Conservation (phyloP, 1,140 invertebrate genomes). For the Ceratina australensis region DNA sequence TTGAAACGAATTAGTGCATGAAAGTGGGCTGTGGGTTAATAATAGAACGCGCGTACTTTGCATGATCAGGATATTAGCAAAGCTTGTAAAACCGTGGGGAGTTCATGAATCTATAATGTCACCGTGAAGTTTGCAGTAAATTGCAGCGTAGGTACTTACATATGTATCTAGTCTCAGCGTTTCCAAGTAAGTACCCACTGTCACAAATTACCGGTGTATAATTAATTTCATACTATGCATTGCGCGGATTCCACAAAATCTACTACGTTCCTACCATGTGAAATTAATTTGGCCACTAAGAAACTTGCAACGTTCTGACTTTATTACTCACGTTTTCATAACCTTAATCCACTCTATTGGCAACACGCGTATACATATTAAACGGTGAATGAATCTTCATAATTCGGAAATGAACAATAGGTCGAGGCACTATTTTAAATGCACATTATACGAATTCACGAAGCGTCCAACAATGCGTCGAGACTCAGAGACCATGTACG, state of each 20-base stretch:
- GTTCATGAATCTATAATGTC: constrained; percentile 53
- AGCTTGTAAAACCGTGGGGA: constrained; percentile 41
- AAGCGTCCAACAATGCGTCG: neutral
- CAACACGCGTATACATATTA: no score
- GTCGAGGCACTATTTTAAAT: no score
- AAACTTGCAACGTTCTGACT: neutral
- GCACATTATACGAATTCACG: no score
- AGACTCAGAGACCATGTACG: neutral
- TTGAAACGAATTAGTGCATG: no score
- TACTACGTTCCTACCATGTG: constrained; percentile 23
- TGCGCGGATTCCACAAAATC: constrained; percentile 23
- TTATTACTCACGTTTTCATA: neutral
- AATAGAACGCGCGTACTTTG: neutral
- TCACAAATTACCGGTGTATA: constrained; percentile 43
- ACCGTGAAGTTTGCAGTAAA: constrained; percentile 48
- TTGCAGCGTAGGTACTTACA: neutral
- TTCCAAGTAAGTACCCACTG: constrained; percentile 39
- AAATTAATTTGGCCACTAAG: constrained; percentile 11
- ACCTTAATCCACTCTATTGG: no score
- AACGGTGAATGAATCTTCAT: no score
- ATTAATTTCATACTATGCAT: constrained; percentile 42
- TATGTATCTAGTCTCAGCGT: constrained; percentile 43
- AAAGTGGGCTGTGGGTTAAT: no score
- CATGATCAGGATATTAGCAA: constrained; percentile 30
- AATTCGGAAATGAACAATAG: no score